Evolutionary conservation across 2,797 vertebrate genomes (phyloP).

Genomic region (Coregonus sp.): DNA sequence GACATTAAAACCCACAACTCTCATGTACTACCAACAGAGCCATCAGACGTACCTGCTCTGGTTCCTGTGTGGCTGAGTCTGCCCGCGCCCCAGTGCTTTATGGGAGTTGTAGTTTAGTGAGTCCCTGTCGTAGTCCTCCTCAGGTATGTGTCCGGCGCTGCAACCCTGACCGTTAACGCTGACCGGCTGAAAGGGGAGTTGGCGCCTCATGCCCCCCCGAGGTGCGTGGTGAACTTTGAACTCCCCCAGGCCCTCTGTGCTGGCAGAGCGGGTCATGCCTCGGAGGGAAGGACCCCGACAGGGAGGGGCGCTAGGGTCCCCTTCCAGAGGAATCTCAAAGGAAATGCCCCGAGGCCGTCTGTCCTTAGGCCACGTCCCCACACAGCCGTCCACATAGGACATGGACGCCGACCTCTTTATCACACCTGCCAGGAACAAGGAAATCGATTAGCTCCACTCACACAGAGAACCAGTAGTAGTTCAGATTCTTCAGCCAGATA

Average conservation of each 20-base stretch:
- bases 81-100: constrained; percentile 61
- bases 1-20: neutral
- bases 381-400: constrained; percentile 90
- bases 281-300: constrained; percentile 57
- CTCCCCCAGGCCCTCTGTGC: constrained; percentile 87
- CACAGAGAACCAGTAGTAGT: neutral
- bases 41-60: constrained; percentile 64
- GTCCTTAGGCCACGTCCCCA: constrained; percentile 97
- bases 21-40: neutral
- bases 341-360: constrained; percentile 96
- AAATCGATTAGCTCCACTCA: constrained; percentile 13
- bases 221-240: constrained; percentile 79
- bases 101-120: constrained; percentile 37
- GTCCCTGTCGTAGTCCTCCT: constrained; percentile 74
- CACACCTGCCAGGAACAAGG: constrained; percentile 71
- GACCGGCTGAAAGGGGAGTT: constrained; percentile 82
- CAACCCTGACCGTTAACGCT: constrained; percentile 83
- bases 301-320: constrained; percentile 73
- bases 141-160: constrained; percentile 76
- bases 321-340: constrained; percentile 95
- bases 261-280: constrained; percentile 87
- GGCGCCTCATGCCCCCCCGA: constrained; percentile 79
- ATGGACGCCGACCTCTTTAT: constrained; percentile 92
- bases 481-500: neutral
- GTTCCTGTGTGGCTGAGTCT: constrained; percentile 64